Conservation (phyloP, 2,113 vertebrate species). For the Loxodonta africana region DNA sequence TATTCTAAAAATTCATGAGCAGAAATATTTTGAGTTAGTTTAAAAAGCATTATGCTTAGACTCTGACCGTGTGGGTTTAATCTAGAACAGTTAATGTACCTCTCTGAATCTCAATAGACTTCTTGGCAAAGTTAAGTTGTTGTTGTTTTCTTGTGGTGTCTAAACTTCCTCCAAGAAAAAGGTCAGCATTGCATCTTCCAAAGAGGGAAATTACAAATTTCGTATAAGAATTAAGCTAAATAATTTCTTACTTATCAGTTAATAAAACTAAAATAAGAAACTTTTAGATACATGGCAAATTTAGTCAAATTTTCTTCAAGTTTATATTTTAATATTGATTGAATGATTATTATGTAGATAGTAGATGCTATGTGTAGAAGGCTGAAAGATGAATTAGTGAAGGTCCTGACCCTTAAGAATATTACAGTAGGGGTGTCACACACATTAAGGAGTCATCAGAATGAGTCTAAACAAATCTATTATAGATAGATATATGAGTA, state of each 20-base stretch:
- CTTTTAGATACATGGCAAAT: background rate
- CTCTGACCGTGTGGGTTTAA: background rate
- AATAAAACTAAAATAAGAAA: background rate
- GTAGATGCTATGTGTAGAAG: background rate
- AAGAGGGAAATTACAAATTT: background rate
- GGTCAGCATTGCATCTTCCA: background rate
- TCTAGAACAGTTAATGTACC: background rate
- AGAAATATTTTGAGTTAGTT: background rate
- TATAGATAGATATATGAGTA: background rate
- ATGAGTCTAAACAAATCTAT: background rate
- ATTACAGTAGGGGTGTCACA: background rate
- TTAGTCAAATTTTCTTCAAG: background rate
- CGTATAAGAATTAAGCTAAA: background rate
- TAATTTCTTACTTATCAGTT: background rate
- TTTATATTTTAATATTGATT: background rate
- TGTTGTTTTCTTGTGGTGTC: background rate
- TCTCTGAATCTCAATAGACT: background rate
- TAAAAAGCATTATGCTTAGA: background rate
- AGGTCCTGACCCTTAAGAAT: background rate
- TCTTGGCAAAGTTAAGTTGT: background rate
- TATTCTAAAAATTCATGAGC: background rate
- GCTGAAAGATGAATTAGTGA: background rate
- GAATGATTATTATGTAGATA: background rate
- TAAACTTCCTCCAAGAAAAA: background rate
- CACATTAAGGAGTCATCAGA: background rate